Evolutionary conservation across 2,888 invertebrate genomes (phyloP), one percentile per base, ranked within the genome.

Genomic region (Drosophila birchii): DNA sequence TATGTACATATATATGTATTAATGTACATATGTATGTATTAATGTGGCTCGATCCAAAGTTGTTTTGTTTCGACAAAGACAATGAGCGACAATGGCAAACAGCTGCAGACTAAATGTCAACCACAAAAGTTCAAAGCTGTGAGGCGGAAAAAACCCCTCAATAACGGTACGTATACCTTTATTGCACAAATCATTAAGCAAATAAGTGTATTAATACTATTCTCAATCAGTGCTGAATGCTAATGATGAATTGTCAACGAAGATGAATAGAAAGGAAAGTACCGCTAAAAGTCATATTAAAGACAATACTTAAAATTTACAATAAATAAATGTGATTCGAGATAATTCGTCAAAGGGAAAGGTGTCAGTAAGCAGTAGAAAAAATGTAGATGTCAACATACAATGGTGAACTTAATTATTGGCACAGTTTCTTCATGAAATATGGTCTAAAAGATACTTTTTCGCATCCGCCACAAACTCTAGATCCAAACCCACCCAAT

Each of bases 81-180:
- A 61, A 54, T 64, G 53, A 56, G 64, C 32, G 53, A 53, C 63
- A 69, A 73, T 39, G 43, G 56, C 53, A 58, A 56, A 44, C 45
- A 47, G 55, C 61, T 34, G 29, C n/a, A 34, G 86, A 59, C 62
- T 59, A 78, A 81, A 86, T 85, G 78, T 79, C 78, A 73, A 36
- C 80, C 64, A 55, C 49, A 60, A 71, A 71, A 78, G 80, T 68
- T 77, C 79, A 73, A 76, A 82, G 58, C 76, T 76, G 80, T 54
- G 54, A 38, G 32, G 23, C 23, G 43, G n/a, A 36, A 12, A 66
- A 73, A 73, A 78, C 78, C 70, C 66, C 54, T 60, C 49, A 49
- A 45, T 61, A 88, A 87, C 84, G 79, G 86, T 29, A 61, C 12
- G 86, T 23, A 59, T 23, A 59, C 67, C 61, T 78, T 56, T 79